Evolutionary conservation across 2,113 vertebrate genomes (phyloP), one percentile per base, ranked within the genome.

Genomic region (Ascaphus truei): DNA sequence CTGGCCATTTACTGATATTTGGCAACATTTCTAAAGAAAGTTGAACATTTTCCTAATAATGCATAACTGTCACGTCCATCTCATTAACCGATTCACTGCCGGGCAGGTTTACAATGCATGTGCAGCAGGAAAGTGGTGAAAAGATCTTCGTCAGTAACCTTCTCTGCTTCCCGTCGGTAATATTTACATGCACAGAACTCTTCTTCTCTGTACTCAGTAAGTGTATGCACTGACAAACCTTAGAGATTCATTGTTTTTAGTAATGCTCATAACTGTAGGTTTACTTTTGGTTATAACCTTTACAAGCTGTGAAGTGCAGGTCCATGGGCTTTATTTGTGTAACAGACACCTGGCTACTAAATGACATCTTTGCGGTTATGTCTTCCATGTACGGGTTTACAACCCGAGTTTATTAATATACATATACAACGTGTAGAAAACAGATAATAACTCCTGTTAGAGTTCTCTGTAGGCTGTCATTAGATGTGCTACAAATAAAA

Each of bases 241-340:
- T 7, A 27, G 9, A n/a, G 29, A 55, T 18, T 48, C 7, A 20
- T 13, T 51, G 12, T 36, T 47, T 26, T n/a, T 37, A 5, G 13
- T 11, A 55, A 20, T 26, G n/a, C 10, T 41, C n/a, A 34, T 41
- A 43, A 43, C 55, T 55, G 26, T 66, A 30, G 8, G 22, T 25
- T 58, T 29, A 30, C 16, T 48, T 39, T 9, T 50, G n/a, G n/a
- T 58, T 59, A 26, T 68, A 41, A 31, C 41, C 25, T 36, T 60
- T 69, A 33, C 25, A 72, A 72, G 59, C 60, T 63, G 51, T 72
- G 69, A 64, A 57, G 22, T 48, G 41, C 30, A 45, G 30, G 50
- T 72, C 25, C 37, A 26, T 61, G 67, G 34, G 34, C 29, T n/a
- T n/a, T n/a, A n/a, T n/a, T n/a, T 71, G 10, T 61, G 15, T 48